These are phyloP conservation scores for Antitype chi DNA, from an alignment of 2,888 invertebrate genomes.

Conservation along the genomic window DNA sequence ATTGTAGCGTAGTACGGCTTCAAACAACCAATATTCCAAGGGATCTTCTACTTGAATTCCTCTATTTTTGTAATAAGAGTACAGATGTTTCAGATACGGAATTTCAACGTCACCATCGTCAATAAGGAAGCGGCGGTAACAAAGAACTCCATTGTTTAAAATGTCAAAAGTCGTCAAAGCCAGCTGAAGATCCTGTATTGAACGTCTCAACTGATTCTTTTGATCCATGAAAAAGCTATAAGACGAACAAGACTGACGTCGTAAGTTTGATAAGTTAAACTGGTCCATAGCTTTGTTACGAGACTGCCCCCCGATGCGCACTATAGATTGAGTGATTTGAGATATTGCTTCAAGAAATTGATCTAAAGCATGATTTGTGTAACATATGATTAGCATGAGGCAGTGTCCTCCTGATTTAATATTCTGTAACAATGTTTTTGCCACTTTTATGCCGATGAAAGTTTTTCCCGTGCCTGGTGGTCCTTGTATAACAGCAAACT, in stretches of 20 bases:
- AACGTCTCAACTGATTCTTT: conserved; percentile 67
- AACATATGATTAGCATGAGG: conserved; percentile 94
- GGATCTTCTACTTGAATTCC: conserved; percentile 62
- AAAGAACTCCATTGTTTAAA: conserved; percentile 74
- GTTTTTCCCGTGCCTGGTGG: conserved; percentile 97
- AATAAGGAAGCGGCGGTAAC: conserved; percentile 56
- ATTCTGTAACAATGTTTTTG: conserved; percentile 92
- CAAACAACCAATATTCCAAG: conserved; percentile 79
- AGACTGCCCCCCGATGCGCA: conserved; percentile 93
- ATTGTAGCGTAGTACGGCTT: conserved; percentile 49
- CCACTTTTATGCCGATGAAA: conserved; percentile 93
- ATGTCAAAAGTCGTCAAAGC: conserved; percentile 72
- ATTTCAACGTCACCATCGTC: conserved; percentile 43
- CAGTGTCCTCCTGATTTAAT: conserved; percentile 67
- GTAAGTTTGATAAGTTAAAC: conserved; percentile 84
- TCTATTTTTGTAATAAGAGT: conserved; percentile 61
- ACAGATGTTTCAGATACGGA: conserved; percentile 64
- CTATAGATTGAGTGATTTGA: conserved; percentile 90
- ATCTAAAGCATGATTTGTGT: conserved; percentile 96
- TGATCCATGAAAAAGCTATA: conserved; percentile 69
- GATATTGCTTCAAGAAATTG: conserved; percentile 94
- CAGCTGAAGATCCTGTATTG: conserved; percentile 68
- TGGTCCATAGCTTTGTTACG: conserved; percentile 86
- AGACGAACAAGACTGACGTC: conserved; percentile 55
- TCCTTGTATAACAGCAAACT: conserved; percentile 95